These are phyloP conservation scores for Sciaenops ocellatus DNA, from an alignment of 2,797 vertebrate genomes.

Conservation along the genomic window DNA sequence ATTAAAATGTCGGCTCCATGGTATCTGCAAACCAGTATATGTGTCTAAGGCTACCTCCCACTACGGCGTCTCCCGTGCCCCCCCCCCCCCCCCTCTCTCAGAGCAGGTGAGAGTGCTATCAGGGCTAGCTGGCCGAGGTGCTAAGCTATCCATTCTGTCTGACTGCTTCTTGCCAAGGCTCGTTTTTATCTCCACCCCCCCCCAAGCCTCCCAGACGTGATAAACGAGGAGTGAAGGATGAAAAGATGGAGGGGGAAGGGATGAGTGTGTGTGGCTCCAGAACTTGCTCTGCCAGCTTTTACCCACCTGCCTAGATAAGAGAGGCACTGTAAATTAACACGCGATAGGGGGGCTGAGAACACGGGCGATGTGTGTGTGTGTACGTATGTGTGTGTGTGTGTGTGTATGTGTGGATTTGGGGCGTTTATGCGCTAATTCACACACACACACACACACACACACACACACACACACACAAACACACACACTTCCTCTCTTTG, in stretches of 20 bases:
- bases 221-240: slow-evolving; percentile 69
- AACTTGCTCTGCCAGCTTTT: slow-evolving; percentile 75
- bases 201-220: slow-evolving; percentile 57
- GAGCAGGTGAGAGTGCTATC: slow-evolving; percentile 48
- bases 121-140: slow-evolving; percentile 46
- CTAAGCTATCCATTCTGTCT: slow-evolving; percentile 72
- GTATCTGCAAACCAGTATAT: not conserved
- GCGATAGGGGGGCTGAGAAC: slow-evolving; percentile 68
- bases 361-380: slow-evolving; percentile 20
- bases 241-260: slow-evolving; percentile 61
- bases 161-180: slow-evolving; percentile 57
- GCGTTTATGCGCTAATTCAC: slow-evolving; percentile 19
- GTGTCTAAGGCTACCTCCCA: slow-evolving; percentile 11
- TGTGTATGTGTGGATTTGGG: not conserved
- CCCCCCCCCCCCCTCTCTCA: not conserved
- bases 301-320: slow-evolving; percentile 84
- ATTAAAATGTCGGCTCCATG: not conserved
- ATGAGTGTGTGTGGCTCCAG: slow-evolving; percentile 64
- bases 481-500: slow-evolving; percentile 40
- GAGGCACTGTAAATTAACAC: slow-evolving; percentile 85
- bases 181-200: slow-evolving; percentile 63
- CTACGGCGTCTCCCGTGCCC: not conserved
- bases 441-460: slow-evolving; percentile 27
- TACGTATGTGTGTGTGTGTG: slow-evolving; percentile 15
- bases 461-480: slow-evolving; percentile 37